These are phyloP conservation scores for Todus mexicanus DNA, from an alignment of 2,797 vertebrate genomes.

Conservation along the genomic window DNA sequence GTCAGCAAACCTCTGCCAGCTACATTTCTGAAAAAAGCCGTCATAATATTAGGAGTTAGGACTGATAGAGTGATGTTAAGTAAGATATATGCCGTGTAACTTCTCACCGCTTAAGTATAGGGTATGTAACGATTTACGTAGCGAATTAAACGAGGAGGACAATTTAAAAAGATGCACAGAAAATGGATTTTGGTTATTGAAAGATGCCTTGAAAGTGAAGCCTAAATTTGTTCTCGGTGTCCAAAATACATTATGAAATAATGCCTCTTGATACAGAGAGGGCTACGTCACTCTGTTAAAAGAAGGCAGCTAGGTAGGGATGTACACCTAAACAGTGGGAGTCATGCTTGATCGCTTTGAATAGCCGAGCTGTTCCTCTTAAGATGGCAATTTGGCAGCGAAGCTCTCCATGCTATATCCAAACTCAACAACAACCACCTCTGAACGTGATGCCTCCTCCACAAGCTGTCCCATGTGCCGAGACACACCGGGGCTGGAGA, in stretches of 20 bases:
- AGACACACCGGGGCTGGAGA: fast-evolving
- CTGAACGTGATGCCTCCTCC: fast-evolving
- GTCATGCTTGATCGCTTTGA: neutral
- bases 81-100: slow-evolving; percentile 3
- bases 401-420: neutral
- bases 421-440: neutral
- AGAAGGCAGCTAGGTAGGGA: neutral
- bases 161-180: neutral
- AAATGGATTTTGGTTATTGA: neutral
- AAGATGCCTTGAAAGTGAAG: neutral
- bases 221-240: neutral
- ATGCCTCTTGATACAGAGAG: neutral
- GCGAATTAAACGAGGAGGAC: neutral
- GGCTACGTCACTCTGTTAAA: neutral
- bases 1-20: slow-evolving; percentile 28
- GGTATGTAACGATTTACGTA: neutral
- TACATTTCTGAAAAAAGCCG: slow-evolving; percentile 15
- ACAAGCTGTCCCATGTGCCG: fast-evolving
- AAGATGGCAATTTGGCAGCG: neutral
- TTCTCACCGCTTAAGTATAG: neutral
- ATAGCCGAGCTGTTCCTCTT: neutral
- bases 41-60: slow-evolving; percentile 42
- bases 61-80: neutral
- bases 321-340: neutral
- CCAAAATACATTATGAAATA: neutral